A percentile compares a stretch with the other conserved stretches of the same genome.
Evolutionary conservation across 1,140 invertebrate genomes (phyloP).

Genomic region (Eumeta japonica): DNA sequence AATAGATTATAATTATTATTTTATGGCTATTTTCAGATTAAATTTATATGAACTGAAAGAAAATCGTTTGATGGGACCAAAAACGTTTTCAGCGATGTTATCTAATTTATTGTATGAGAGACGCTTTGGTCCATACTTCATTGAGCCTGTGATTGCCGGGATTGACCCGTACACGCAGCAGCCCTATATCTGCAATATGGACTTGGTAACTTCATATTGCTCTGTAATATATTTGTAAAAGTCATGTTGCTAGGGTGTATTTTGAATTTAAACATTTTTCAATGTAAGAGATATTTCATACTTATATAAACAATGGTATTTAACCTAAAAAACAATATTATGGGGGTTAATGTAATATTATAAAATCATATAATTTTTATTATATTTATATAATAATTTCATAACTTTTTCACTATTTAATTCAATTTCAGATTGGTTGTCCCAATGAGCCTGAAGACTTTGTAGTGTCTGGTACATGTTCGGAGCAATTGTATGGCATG

Average conservation of each 20-base stretch:
- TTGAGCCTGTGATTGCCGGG: slow-evolving; percentile 95
- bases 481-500: slow-evolving; percentile 95
- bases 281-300: background rate
- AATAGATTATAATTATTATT: too few species aligned
- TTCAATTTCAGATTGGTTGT: slow-evolving; percentile 70
- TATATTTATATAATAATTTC: too few species aligned
- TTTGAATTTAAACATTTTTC: background rate
- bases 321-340: background rate
- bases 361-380: too few species aligned
- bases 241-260: too few species aligned
- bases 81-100: slow-evolving; percentile 90
- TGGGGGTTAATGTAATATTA: background rate
- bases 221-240: too few species aligned
- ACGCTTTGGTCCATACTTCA: slow-evolving; percentile 97
- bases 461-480: slow-evolving; percentile 91
- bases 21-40: too few species aligned
- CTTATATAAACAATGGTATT: too few species aligned
- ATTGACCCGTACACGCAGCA: slow-evolving; percentile 83
- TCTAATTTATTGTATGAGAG: slow-evolving; percentile 95
- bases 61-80: slow-evolving; percentile 86
- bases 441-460: slow-evolving; percentile 89
- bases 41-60: slow-evolving; percentile 95
- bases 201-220: slow-evolving; percentile 67
- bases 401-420: too few species aligned
- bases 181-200: slow-evolving; percentile 92